A percentile compares a stretch with the other conserved stretches of the same genome.
phyloP scores from a whole-genome alignment of 2,113 vertebrate species.

The Gymnobelideus leadbeateri region DNA sequence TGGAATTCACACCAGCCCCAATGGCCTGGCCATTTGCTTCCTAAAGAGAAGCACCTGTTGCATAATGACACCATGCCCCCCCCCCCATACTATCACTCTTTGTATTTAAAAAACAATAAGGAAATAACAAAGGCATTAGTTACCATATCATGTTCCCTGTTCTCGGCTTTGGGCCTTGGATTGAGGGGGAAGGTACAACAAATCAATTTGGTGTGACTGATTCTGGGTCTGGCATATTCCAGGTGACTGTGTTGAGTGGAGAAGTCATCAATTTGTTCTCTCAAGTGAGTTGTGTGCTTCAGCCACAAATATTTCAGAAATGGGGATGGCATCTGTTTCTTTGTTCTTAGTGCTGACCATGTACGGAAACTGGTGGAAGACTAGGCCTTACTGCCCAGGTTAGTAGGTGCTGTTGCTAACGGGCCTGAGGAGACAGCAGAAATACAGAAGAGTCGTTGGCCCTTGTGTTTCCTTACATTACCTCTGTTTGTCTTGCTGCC shows the following conservation, averaged over 20 bases:
- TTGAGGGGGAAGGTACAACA: conserved; percentile 57
- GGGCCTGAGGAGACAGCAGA: conserved; percentile 49
- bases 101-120: conserved; percentile 7
- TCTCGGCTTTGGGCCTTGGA: conserved; percentile 34
- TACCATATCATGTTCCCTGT: conserved; percentile 12
- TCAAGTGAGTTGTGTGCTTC: conserved; percentile 57
- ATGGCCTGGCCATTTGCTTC: conserved; percentile 58
- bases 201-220: conserved; percentile 72
- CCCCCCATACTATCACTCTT: conserved; percentile 51
- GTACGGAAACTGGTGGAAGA: conserved; percentile 59
- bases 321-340: conserved; percentile 66
- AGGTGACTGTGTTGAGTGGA: conserved; percentile 65
- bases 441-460: conserved; percentile 50
- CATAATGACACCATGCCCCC: background rate
- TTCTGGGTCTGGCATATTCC: conserved; percentile 59
- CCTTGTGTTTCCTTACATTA: conserved; percentile 72
- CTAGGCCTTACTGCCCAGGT: conserved; percentile 47
- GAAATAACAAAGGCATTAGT: conserved; percentile 48
- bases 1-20: background rate
- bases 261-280: conserved; percentile 74
- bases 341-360: conserved; percentile 43
- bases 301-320: conserved; percentile 80
- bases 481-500: conserved; percentile 68
- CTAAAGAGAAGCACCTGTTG: conserved; percentile 9
- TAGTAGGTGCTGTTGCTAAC: conserved; percentile 8